A percentile compares a stretch with the other conserved stretches of the same genome.
Conservation (phyloP, 2,888 invertebrate species). For the Drosophila atroscutellata region DNA sequence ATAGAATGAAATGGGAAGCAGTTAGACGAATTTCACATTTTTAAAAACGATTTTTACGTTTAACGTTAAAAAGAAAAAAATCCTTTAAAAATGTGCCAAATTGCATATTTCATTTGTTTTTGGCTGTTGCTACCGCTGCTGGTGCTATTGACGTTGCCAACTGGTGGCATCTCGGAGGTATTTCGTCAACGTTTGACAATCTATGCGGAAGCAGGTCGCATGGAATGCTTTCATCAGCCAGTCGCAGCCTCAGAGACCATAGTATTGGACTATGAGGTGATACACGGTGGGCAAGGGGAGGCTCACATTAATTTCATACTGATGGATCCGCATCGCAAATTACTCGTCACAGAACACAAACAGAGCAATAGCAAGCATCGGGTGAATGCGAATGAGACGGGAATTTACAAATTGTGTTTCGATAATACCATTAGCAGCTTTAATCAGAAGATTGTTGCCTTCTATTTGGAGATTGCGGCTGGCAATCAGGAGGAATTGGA, state of each 20-base stretch:
- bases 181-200: slow-evolving; percentile 86
- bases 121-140: slow-evolving; percentile 5
- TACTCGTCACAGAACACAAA: slow-evolving; percentile 89
- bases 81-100: slow-evolving; percentile 52
- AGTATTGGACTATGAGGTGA: slow-evolving; percentile 92
- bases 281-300: slow-evolving; percentile 93
- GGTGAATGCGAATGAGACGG: slow-evolving; percentile 87
- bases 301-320: slow-evolving; percentile 92
- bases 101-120: slow-evolving; percentile 15
- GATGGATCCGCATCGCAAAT: slow-evolving; percentile 88
- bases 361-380: slow-evolving; percentile 87
- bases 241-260: slow-evolving; percentile 87
- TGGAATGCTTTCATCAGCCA: slow-evolving; percentile 91
- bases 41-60: slow-evolving; percentile 20
- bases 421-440: slow-evolving; percentile 94
- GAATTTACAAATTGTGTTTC: slow-evolving; percentile 93
- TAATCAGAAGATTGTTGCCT: slow-evolving; percentile 92
- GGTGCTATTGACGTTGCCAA: slow-evolving; percentile 23
- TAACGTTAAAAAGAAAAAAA: slow-evolving; percentile 1
- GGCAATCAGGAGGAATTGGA: slow-evolving; percentile 87
- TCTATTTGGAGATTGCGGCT: slow-evolving; percentile 89
- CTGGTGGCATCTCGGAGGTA: slow-evolving; percentile 54
- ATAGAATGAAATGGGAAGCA: background rate
- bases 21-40: slow-evolving; percentile 29
- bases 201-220: slow-evolving; percentile 89